These are phyloP conservation scores for Illadopsis cleaveri DNA, from an alignment of 2,113 vertebrate genomes.

Conservation along the genomic window DNA sequence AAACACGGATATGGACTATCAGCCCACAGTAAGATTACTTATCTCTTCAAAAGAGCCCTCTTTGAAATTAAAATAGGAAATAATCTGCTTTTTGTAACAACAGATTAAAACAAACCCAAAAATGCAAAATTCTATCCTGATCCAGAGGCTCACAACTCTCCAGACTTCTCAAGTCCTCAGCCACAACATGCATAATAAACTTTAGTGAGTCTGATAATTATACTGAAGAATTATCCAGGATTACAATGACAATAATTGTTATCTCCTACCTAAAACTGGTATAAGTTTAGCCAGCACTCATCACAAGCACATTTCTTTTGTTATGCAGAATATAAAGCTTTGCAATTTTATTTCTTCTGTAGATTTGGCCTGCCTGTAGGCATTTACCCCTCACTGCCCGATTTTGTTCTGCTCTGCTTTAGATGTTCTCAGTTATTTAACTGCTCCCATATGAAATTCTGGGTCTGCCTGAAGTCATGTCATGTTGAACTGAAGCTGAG, in stretches of 20 bases:
- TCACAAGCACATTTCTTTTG: not conserved
- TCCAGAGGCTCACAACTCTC: not conserved
- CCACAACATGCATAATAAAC: not conserved
- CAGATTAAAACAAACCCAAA: constrained; percentile 6
- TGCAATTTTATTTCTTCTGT: not conserved
- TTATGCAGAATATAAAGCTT: constrained; percentile 5
- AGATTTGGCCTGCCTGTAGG: constrained; percentile 10
- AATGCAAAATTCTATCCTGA: not conserved
- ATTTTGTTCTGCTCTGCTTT: constrained; percentile 46
- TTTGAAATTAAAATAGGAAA: constrained; percentile 39
- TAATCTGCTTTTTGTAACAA: constrained; percentile 38
- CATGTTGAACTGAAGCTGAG: constrained; percentile 29
- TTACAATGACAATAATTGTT: constrained; percentile 42
- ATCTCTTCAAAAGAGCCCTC: not conserved
- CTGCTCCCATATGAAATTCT: constrained; percentile 41
- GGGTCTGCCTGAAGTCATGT: constrained; percentile 44
- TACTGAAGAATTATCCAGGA: not conserved
- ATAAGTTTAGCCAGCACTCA: constrained; percentile 1
- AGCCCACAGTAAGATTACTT: not conserved
- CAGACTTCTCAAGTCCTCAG: not conserved
- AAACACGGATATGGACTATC: not conserved
- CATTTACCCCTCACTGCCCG: constrained; percentile 46
- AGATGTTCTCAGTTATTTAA: constrained; percentile 48
- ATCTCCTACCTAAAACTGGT: not conserved
- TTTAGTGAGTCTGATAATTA: constrained; percentile 3